phyloP scores from a whole-genome alignment of 2,888 invertebrate genomes.

The Hyles lineata region DNA sequence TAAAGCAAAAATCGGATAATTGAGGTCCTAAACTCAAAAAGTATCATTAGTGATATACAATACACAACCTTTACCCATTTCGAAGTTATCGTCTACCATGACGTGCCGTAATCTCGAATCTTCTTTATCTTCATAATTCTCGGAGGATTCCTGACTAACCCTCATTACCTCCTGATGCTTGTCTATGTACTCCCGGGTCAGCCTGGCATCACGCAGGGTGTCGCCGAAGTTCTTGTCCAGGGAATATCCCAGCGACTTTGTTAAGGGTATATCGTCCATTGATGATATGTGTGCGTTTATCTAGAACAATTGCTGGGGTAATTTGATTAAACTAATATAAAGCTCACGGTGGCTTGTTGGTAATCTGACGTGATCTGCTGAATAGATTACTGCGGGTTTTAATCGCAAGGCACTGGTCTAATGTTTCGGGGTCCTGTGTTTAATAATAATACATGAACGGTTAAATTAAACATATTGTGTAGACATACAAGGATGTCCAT shows the following conservation, averaged over 20 bases:
- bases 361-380: no score
- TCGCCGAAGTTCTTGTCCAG: constrained; percentile 45
- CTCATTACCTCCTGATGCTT: constrained; percentile 63
- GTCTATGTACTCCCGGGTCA: constrained; percentile 56
- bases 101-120: constrained; percentile 49
- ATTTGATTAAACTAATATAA: not conserved
- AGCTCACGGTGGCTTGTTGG: no score
- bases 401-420: no score
- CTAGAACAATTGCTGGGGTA: not conserved
- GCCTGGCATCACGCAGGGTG: constrained; percentile 45
- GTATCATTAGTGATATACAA: not conserved
- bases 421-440: no score
- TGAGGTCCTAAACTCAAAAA: no score
- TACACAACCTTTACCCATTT: constrained; percentile 53
- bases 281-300: constrained; percentile 31
- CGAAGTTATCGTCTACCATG: constrained; percentile 50
- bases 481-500: no score
- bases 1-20: no score
- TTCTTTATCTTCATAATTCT: constrained; percentile 49
- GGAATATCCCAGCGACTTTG: constrained; percentile 57
- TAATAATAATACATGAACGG: no score
- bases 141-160: constrained; percentile 56
- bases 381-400: no score
- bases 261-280: constrained; percentile 49
- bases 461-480: no score